Evolutionary conservation across 23 tunicate species (phyloP), one percentile per base, ranked within the genome.

Genomic region (Trididemnum clinides): DNA sequence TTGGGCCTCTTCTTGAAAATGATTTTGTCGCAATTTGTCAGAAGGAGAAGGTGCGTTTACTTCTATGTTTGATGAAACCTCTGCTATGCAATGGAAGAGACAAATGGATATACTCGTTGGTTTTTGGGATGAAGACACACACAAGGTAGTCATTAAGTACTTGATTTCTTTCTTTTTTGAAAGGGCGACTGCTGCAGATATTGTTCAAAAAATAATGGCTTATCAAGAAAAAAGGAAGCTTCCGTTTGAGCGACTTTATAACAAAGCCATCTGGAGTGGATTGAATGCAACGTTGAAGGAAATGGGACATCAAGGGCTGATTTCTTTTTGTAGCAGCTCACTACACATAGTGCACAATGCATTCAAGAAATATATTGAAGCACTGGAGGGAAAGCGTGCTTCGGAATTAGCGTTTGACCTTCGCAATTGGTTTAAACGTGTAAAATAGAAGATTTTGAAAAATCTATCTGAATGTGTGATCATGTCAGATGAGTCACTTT

Each of bases 331-430:
- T 19, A 59, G 66, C 22, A 19, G 66, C 66, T 59, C 66, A 4
- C 22, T 59, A n/a, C 66, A 59, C 66, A n/a, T 59, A 4, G 21
- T 59, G 25, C 66, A 59, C 66, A 59, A 59, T 59, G 25, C 66
- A 25, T 59, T 59, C 66, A 59, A 59, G 20, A 59, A 59, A 28
- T 59, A 28, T n/a, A 59, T n/a, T 10, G 66, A 59, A 4, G 3
- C 66, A 59, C 25, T 59, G 66, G 66, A 59, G 25, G 66, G 66
- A 59, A 28, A 28, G 22, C 66, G 66, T 59, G 66, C 25, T 59
- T 59, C 66, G 20, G 27, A 59, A 59, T 59, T 59, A 59, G 66
- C 66, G 5, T 59, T 10, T n/a, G 25, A 59, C 22, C 22, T 59
- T 25, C 66, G 22, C 25, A 59, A 25, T n/a, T 59, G 66, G 66